Evolutionary conservation across 2,888 invertebrate species (phyloP), one percentile per base, ranked within the genome.

Genomic region (Myopa testacea): DNA sequence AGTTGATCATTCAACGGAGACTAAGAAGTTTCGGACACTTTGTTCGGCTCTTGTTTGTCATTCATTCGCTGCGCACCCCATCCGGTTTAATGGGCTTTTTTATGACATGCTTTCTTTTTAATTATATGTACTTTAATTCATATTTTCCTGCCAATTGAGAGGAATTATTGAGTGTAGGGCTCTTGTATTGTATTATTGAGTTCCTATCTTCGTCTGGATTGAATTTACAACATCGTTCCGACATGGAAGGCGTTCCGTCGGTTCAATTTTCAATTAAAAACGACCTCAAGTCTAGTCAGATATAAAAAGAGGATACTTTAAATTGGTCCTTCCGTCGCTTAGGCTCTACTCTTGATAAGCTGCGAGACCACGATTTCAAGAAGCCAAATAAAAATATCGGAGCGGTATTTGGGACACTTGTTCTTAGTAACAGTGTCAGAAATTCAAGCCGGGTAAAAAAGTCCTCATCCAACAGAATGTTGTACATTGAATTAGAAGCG

Each of bases 171-270:
- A 45, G 14, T 38, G 19, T 72, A 26, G 26, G 26, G 34, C 8
- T 65, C 62, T 26, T 62, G n/a, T 19, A 62, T 4, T 6, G n/a
- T 4, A n/a, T 16, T 55, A n/a, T 55, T 55, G 14, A 10, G 50
- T 14, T 8, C 10, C 50, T 8, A 50, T 50, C 50, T 50, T 50
- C 3, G 8, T 50, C 14, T 50, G 10, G 50, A 14, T 14, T 50
- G 50, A 8, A 50, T 10, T 26, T 50, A 34, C 34, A 45, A 1
- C 4, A 55, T 7, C 26, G 77, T 80, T 81, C 71, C 80, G 81
- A 78, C 78, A 80, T 77, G 74, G 79, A 78, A 81, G 81, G 80
- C 80, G 80, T 78, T 79, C 45, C 70, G 71, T 77, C 65, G 55
- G 71, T 63, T 71, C 76, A 77, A 77, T 77, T 77, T 65, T 71